phyloP scores from a whole-genome alignment of 2,888 invertebrate species.

The Cheilosia variabilis region DNA sequence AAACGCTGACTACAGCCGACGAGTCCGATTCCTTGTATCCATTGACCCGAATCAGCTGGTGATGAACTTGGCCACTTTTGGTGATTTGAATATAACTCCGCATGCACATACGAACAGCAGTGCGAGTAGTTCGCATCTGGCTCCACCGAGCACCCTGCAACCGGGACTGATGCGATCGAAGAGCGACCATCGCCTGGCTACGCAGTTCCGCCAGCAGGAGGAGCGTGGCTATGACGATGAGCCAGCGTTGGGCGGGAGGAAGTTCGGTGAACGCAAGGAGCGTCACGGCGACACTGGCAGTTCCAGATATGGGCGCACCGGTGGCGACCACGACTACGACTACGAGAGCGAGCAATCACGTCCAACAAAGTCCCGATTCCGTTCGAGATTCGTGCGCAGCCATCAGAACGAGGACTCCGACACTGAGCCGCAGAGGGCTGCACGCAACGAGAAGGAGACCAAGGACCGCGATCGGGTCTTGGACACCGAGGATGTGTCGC shows the following conservation, averaged over 20 bases:
- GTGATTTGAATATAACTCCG: constrained; percentile 93
- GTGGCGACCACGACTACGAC: constrained; percentile 87
- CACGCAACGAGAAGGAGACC: constrained; percentile 85
- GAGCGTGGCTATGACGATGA: constrained; percentile 91
- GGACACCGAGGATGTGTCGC: constrained; percentile 95
- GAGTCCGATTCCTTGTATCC: constrained; percentile 93
- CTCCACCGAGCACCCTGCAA: constrained; percentile 86
- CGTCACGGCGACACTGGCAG: constrained; percentile 83
- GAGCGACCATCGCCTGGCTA: constrained; percentile 95
- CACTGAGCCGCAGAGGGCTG: constrained; percentile 87
- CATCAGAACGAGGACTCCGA: constrained; percentile 92
- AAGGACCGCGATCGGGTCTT: constrained; percentile 90
- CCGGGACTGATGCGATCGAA: constrained; percentile 96
- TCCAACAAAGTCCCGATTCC: constrained; percentile 88
- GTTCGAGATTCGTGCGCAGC: constrained; percentile 88
- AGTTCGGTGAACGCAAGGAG: constrained; percentile 89
- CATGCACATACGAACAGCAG: constrained; percentile 84
- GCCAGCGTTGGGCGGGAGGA: constrained; percentile 89
- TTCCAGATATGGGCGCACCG: constrained; percentile 84
- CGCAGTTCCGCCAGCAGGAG: constrained; percentile 94
- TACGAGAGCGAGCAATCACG: constrained; percentile 87
- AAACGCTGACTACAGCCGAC: constrained; percentile 93
- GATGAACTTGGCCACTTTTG: constrained; percentile 93
- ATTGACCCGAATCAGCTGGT: constrained; percentile 97
- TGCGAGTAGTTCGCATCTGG: constrained; percentile 84